These are phyloP conservation scores for Lamproptera curius DNA, from an alignment of 2,888 invertebrate species.

Conservation along the genomic window DNA sequence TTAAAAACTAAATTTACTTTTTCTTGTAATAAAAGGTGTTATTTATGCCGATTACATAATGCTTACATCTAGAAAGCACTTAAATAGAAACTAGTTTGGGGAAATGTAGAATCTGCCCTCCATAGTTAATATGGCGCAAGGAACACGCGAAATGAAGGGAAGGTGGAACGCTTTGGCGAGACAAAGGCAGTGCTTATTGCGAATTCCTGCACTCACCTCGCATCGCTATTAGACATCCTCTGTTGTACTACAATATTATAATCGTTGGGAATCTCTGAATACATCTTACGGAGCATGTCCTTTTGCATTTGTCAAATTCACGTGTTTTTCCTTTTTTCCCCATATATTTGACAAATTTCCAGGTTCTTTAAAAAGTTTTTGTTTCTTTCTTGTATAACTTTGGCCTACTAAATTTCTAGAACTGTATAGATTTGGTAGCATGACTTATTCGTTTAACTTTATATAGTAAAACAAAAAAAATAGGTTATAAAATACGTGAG, in stretches of 20 bases:
- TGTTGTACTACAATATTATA: constrained; percentile 46
- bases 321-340: background rate
- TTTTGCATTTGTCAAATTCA: constrained; percentile 1
- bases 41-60: too few relatives aligned
- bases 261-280: constrained; percentile 25
- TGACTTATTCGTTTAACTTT: too few relatives aligned
- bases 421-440: too few relatives aligned
- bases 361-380: too few relatives aligned
- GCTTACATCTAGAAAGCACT: too few relatives aligned
- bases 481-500: too few relatives aligned
- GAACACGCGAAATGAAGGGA: constrained; percentile 63
- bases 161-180: constrained; percentile 43
- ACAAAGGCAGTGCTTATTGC: constrained; percentile 72
- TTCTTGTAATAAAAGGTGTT: too few relatives aligned
- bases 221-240: constrained; percentile 57
- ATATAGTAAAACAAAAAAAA: too few relatives aligned
- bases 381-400: too few relatives aligned
- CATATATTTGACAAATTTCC: too few relatives aligned
- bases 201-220: constrained; percentile 68
- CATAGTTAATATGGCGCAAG: constrained; percentile 62
- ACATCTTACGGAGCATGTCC: constrained; percentile 2
- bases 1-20: too few relatives aligned
- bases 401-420: too few relatives aligned
- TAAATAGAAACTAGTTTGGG: constrained; percentile 34
- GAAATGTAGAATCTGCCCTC: constrained; percentile 36